Evolutionary conservation across 1,140 invertebrate species (phyloP).

Genomic region (Drosophila mayri): DNA sequence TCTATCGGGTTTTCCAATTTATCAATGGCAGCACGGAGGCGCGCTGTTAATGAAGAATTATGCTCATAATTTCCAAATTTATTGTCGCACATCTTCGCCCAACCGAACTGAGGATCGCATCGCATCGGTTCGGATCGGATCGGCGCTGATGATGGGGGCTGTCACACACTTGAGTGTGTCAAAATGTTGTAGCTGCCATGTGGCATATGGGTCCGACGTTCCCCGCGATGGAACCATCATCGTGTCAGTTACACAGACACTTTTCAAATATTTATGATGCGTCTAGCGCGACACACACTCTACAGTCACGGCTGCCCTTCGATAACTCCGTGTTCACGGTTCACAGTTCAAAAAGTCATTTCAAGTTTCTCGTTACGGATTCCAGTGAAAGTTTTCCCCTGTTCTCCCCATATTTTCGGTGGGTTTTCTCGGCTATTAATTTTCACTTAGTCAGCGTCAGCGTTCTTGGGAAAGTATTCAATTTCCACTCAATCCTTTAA

Average conservation of each 20-base stretch:
- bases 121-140: conserved; percentile 22
- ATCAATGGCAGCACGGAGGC: conserved; percentile 64
- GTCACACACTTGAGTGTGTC: conserved; percentile 81
- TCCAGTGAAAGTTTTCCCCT: conserved; percentile 73
- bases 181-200: conserved; percentile 75
- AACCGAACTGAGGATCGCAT: conserved; percentile 9
- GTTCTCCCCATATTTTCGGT: conserved; percentile 5
- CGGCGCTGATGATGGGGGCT: conserved; percentile 51
- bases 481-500: conserved; percentile 77
- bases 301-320: conserved; percentile 12
- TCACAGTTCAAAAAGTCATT: conserved; percentile 82
- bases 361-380: conserved; percentile 73
- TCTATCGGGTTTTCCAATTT: conserved; percentile 58
- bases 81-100: conserved; percentile 66
- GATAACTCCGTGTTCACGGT: conserved; percentile 46
- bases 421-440: conserved; percentile 60
- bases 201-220: conserved; percentile 55
- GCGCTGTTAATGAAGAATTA: conserved; percentile 81
- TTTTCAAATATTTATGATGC: conserved; percentile 78
- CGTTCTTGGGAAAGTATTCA: conserved; percentile 64
- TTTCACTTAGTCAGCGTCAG: conserved; percentile 72
- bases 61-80: conserved; percentile 82
- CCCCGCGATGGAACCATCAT: conserved; percentile 39
- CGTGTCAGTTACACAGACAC: conserved; percentile 73
- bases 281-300: conserved; percentile 37